Evolutionary conservation across 1,140 invertebrate genomes (phyloP), one percentile per base, ranked within the genome.

Genomic region (Drosophila busckii): DNA sequence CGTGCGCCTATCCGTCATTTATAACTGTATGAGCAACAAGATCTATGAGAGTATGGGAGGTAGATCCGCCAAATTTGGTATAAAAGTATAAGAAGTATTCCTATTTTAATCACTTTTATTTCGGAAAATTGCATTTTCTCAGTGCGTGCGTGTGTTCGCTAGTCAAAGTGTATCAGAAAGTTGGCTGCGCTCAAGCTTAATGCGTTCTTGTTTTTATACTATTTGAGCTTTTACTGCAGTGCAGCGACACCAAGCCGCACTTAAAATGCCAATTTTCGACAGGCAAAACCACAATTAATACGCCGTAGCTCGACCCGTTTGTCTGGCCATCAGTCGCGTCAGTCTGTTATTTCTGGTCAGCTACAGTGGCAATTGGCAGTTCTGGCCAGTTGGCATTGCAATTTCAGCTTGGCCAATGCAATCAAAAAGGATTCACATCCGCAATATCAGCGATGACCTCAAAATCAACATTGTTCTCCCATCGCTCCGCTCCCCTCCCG

Each of bases 391-490:
- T 54, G 54, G 41, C 35, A 45, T 26, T 53, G 64, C 49, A 45
- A 70, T 54, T 70, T 58, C 34, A 61, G 49, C 28, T 41, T 20
- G 60, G 58, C 63, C 73, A 82, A 65, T 73, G 75, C 73, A 80
- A 80, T 80, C 73, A 80, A 69, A 78, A 80, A 45, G 75, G 75
- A 75, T 82, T 82, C 76, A 54, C 76, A 83, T 82, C 75, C 75
- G 75, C 75, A 80, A 80, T 80, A 80, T 80, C 75, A 73, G 52
- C 75, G 75, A 82, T 82, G 75, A 83, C 75, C 75, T 82, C 76
- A 82, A 82, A 82, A 82, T 82, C 75, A 82, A 82, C 76, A 82
- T 75, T 69, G 73, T n/a, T n/a, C n/a, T n/a, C n/a, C n/a, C n/a
- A n/a, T n/a, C n/a, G n/a, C n/a, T n/a, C n/a, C n/a, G n/a, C n/a